Evolutionary conservation across 2,113 vertebrate genomes (phyloP), one percentile per base, ranked within the genome.

Genomic region (Arenaria interpres): DNA sequence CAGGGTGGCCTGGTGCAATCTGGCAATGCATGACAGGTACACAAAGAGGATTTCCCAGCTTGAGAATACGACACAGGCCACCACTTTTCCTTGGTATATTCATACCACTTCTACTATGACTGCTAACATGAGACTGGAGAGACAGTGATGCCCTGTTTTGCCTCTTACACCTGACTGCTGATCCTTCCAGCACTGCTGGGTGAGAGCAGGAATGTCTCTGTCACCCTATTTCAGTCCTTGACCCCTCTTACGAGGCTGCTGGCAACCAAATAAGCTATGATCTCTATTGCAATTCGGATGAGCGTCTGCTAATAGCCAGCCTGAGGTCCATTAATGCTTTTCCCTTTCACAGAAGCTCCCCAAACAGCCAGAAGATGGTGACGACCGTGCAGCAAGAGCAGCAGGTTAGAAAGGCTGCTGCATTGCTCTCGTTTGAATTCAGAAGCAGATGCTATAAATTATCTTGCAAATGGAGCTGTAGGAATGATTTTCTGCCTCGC

Each of bases 361-460:
- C 0, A 2, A 94, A 75, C 32, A 92, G 69, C 48, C 60, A 71
- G 75, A 85, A 79, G 48, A 67, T 76, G 54, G 57, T 92, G 78
- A 83, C 1, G 2, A 93, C 57, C 0, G 0, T 73, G 71, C 37
- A 81, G 32, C 72, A 94, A 88, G 32, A 93, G 53, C 79, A 95
- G 82, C 79, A 94, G 78, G 71, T 95, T 96, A 88, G 81, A 89
- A 96, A 90, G 79, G 62, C 96, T 88, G 82, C 84, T 89, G 90
- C 45, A 22, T 53, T 92, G 77, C 92, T 95, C 92, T 95, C 1
- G 14, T 97, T 95, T 93, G 82, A 94, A 90, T 95, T 93, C 94
- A 97, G 92, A 92, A 95, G 56, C 89, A 91, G 91, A 92, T 95
- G 96, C 66, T 96, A 72, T 89, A 96, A 96, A 96, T 97, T 95